Conservation (phyloP, 2,797 vertebrate genomes). For the Cossypha heuglini region DNA sequence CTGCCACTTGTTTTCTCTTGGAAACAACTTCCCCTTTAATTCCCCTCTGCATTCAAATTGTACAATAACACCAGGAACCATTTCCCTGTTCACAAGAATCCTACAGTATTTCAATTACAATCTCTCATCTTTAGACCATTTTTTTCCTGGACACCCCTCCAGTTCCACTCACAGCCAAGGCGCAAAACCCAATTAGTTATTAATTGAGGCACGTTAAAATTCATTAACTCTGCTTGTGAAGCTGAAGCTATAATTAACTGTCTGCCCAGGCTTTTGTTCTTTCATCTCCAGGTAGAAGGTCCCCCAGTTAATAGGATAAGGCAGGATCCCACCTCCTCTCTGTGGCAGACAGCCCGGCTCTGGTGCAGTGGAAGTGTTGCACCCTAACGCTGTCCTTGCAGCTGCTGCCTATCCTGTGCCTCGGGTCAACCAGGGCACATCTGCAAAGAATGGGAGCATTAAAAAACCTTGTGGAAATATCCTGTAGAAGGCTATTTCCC, state of each 20-base stretch:
- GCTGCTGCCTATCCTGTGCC: background rate
- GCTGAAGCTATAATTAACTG: conserved; percentile 83
- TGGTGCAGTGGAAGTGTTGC: background rate
- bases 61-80: background rate
- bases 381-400: background rate
- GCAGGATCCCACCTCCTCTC: background rate
- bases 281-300: conserved; percentile 71
- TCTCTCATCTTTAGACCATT: background rate
- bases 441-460: background rate
- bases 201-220: conserved; percentile 87
- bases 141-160: conserved; percentile 8
- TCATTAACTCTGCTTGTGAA: conserved; percentile 82
- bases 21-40: background rate
- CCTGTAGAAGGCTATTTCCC: background rate
- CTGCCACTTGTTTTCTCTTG: background rate
- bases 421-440: background rate
- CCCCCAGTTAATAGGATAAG: background rate
- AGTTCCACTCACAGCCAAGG: conserved; percentile 48
- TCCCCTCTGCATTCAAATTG: background rate
- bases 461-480: background rate
- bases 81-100: background rate
- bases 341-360: background rate
- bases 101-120: conserved; percentile 55
- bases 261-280: conserved; percentile 78
- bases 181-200: conserved; percentile 83